phyloP scores from a whole-genome alignment of 2,797 vertebrate species.

The Epinephelus coioides region DNA sequence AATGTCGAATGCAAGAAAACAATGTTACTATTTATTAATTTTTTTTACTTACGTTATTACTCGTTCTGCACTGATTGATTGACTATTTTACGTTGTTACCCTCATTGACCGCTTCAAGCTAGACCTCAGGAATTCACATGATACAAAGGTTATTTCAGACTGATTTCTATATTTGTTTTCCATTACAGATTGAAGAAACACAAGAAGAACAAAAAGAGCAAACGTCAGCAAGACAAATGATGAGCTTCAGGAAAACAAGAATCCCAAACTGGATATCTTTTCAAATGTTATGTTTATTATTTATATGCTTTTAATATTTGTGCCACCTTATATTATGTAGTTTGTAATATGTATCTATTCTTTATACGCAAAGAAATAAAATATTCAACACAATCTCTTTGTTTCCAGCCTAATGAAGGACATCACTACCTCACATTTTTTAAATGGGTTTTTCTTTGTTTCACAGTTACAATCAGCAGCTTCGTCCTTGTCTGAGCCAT shows the following conservation, averaged over 20 bases:
- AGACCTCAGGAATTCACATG: not conserved
- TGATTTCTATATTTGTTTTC: not conserved
- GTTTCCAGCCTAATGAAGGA: not conserved
- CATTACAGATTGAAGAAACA: conserved; percentile 45
- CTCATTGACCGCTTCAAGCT: not conserved
- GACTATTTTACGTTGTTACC: not conserved
- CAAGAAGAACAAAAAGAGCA: conserved; percentile 23
- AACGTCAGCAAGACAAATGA: not conserved
- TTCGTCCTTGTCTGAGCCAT: not conserved
- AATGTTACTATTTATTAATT: not conserved
- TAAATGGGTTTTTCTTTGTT: not conserved
- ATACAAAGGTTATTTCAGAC: too few species aligned
- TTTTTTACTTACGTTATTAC: not conserved
- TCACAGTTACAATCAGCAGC: not conserved
- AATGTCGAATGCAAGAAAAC: not conserved
- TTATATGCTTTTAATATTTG: conserved; percentile 9
- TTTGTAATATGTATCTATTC: conserved; percentile 5
- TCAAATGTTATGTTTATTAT: not conserved
- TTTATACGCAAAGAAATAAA: conserved; percentile 20
- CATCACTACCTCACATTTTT: not conserved
- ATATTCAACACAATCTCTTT: not conserved
- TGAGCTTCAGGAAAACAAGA: not conserved
- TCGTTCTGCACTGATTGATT: not conserved
- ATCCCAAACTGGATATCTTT: not conserved
- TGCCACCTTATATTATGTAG: not conserved